phyloP scores from a whole-genome alignment of 1,140 invertebrate species.

The Brachystomella parvula region DNA sequence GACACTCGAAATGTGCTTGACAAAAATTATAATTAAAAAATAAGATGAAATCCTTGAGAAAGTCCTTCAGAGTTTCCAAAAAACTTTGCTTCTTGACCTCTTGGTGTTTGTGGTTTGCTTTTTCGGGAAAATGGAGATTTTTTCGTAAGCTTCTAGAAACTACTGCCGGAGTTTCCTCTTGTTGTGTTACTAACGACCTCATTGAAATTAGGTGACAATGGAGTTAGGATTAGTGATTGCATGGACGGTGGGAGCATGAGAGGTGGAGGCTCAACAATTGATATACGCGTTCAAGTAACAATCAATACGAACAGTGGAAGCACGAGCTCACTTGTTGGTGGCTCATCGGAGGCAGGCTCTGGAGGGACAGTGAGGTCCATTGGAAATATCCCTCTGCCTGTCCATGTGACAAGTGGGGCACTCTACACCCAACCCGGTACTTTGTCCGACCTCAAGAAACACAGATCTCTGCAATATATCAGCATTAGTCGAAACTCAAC shows the following conservation, averaged over 20 bases:
- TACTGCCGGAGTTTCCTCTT: background rate
- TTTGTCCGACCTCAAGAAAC: conserved; percentile 46
- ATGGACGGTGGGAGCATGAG: conserved; percentile 27
- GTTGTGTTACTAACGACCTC: background rate
- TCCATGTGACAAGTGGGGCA: conserved; percentile 11
- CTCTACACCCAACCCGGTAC: conserved; percentile 40
- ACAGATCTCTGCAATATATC: conserved; percentile 40
- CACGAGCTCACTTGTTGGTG: background rate
- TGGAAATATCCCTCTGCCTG: background rate
- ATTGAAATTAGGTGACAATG: conserved; percentile 7
- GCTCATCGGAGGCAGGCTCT: background rate
- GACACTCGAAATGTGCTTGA: no score
- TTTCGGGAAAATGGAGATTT: no score
- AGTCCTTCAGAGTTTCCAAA: no score
- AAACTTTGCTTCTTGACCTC: no score
- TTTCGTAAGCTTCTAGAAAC: no score
- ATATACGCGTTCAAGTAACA: conserved; percentile 42
- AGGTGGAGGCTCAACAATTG: conserved; percentile 39
- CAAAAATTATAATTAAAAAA: no score
- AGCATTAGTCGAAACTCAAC: conserved; percentile 19
- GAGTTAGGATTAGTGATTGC: conserved; percentile 9
- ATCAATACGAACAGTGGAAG: conserved; percentile 38
- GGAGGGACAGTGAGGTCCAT: no score
- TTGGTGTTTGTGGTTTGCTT: background rate
- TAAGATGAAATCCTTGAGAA: no score